phyloP scores from a whole-genome alignment of 2,888 invertebrate genomes.

The Rotaria magnacalcarata region DNA sequence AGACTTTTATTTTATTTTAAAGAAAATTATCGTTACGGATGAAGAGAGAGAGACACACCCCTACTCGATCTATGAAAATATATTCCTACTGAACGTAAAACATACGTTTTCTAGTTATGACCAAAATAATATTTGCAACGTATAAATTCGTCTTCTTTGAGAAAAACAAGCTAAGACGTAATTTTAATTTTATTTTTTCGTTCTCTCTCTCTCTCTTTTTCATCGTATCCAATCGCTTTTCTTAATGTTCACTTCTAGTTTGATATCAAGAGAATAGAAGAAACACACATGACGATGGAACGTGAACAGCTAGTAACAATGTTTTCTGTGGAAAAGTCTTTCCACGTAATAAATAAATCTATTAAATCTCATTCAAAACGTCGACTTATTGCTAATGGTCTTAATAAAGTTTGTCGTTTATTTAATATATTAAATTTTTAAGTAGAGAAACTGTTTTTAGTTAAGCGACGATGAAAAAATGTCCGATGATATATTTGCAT shows the following conservation, averaged over 20 bases:
- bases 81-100: no score
- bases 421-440: not conserved
- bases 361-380: not conserved
- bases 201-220: not conserved
- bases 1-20: no score
- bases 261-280: not conserved
- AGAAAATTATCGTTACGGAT: no score
- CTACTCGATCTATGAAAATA: no score
- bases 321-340: not conserved
- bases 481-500: not conserved
- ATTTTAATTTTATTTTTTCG: not conserved
- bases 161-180: not conserved
- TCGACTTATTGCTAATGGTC: not conserved
- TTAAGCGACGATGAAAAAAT: conserved; percentile 7
- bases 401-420: not conserved
- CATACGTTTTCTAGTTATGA: no score
- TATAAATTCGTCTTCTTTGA: no score
- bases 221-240: not conserved
- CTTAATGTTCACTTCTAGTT: not conserved
- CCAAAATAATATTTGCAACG: no score
- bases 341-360: not conserved
- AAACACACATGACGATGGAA: not conserved
- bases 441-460: not conserved
- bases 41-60: no score
- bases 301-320: not conserved